Evolutionary conservation across 1,140 invertebrate species (phyloP).

Genomic region (Eriocheir sinensis): DNA sequence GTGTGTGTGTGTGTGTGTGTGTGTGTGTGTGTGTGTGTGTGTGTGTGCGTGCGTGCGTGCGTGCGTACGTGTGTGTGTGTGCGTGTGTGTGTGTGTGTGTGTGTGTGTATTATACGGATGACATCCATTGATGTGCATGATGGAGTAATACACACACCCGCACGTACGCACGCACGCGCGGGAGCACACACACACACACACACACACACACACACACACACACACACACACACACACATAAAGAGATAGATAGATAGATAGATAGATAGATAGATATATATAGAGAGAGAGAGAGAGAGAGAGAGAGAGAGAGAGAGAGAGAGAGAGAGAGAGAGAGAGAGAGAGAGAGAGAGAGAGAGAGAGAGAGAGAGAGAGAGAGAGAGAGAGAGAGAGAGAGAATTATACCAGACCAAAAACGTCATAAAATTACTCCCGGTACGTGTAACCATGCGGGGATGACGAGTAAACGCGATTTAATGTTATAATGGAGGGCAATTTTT

Average conservation of each 20-base stretch:
- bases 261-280: too few species aligned
- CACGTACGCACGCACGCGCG: too few species aligned
- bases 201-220: too few species aligned
- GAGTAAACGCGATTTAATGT: neutral
- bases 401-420: too few species aligned
- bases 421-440: neutral
- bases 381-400: constrained; percentile 1
- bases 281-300: neutral
- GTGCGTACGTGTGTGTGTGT: neutral
- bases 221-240: too few species aligned
- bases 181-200: too few species aligned
- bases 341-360: constrained; percentile 44
- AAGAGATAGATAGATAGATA: too few species aligned
- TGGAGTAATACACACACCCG: too few species aligned
- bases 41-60: neutral
- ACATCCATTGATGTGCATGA: neutral
- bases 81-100: neutral
- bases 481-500: neutral
- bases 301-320: neutral
- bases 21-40: constrained; percentile 32
- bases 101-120: neutral
- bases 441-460: neutral
- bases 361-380: constrained; percentile 31
- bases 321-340: neutral
- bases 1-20: constrained; percentile 53